Evolutionary conservation across 1,140 invertebrate species (phyloP).

Genomic region (Brachionus rotundiformis): DNA sequence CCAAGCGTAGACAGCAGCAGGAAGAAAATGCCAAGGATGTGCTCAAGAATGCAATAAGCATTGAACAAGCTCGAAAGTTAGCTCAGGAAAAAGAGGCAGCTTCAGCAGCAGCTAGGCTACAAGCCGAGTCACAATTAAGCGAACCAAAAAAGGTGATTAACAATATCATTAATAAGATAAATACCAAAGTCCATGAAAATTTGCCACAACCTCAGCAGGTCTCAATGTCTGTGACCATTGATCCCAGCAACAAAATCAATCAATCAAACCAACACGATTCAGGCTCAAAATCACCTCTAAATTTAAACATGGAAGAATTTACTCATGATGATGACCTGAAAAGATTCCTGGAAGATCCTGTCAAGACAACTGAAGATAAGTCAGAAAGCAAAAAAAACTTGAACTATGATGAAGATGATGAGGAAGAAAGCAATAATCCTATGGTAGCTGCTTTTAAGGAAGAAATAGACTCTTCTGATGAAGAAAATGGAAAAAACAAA

Average conservation of each 20-base stretch:
- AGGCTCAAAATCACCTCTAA: neutral
- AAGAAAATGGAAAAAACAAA: slow-evolving; percentile 13
- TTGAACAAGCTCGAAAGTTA: slow-evolving; percentile 52
- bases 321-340: slow-evolving; percentile 12
- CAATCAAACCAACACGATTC: neutral
- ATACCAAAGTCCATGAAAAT: slow-evolving; percentile 19
- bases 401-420: slow-evolving; percentile 10
- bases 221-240: slow-evolving; percentile 47
- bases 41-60: slow-evolving; percentile 54
- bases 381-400: neutral
- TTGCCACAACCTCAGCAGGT: neutral
- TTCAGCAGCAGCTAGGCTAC: neutral
- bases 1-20: slow-evolving; percentile 58
- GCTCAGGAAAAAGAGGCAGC: slow-evolving; percentile 37
- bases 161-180: slow-evolving; percentile 47
- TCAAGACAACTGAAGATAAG: neutral
- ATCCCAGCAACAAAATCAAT: neutral
- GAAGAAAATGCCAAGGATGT: slow-evolving; percentile 58
- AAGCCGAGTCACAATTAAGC: slow-evolving; percentile 28
- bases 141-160: slow-evolving; percentile 23
- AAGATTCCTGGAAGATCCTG: neutral
- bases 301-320: slow-evolving; percentile 24
- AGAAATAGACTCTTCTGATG: slow-evolving; percentile 55
- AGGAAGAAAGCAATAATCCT: slow-evolving; percentile 52
- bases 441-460: slow-evolving; percentile 56